A percentile compares a stretch with the other conserved stretches of the same genome.
Conservation (phyloP, 2,888 invertebrate genomes). For the Thymelicus lineola region DNA sequence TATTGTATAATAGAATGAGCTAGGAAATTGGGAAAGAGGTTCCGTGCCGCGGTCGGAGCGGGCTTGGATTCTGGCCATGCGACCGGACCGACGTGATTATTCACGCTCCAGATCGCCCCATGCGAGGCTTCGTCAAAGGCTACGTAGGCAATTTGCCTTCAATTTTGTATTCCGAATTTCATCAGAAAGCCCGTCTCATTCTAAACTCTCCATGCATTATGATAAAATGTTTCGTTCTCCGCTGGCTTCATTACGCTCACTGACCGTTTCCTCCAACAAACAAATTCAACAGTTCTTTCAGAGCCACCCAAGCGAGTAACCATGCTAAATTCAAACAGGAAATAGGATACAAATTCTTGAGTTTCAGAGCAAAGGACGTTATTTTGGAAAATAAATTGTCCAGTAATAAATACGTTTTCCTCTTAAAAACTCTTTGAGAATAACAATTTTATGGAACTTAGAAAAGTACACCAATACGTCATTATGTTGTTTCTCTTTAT, state of each 20-base stretch:
- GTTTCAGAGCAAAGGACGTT: background rate
- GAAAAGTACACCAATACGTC: too few relatives aligned
- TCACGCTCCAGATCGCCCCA: conserved; percentile 2
- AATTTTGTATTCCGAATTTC: conserved; percentile 12
- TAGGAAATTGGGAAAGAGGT: too few relatives aligned
- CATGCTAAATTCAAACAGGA: background rate
- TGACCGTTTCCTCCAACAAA: background rate
- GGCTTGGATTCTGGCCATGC: background rate
- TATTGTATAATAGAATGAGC: too few relatives aligned
- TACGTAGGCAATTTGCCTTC: conserved; percentile 7
- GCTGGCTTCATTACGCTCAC: background rate
- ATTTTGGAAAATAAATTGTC: background rate
- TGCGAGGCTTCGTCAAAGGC: conserved; percentile 2
- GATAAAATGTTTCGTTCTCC: background rate
- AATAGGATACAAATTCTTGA: background rate
- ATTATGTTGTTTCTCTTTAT: background rate
- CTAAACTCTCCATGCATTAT: background rate
- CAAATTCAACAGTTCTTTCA: background rate
- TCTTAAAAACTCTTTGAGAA: background rate
- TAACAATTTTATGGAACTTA: background rate
- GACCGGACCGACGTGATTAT: background rate
- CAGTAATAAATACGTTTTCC: background rate
- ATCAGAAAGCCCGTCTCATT: background rate
- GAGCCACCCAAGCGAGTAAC: background rate
- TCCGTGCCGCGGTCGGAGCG: too few relatives aligned